Base-by-base conservation (phyloP, 2,888 invertebrate species). In the Trichogramma dendrolimi region DNA sequence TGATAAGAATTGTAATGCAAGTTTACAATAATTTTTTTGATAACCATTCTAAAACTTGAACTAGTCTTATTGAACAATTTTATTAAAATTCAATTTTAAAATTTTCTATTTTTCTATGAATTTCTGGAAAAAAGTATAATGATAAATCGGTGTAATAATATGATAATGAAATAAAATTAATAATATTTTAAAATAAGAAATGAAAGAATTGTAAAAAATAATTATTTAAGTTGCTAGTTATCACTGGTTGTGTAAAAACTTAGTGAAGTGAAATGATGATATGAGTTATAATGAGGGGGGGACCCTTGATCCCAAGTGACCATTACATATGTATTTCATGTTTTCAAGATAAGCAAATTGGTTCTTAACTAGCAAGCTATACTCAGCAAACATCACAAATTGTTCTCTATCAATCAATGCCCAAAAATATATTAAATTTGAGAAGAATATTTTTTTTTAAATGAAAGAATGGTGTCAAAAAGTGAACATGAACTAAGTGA, bases 271-370 rank as follows among this genome's bases (percentile, higher is more conserved):
- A 61, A 58, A 61, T 65, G 62, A 59, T 61, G 63, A 63, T 63
- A 65, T 63, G 61, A 63, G 61, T 63, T 55, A 63, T 56, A 65
- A 61, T 61, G 56, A 63, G 59, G 58, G 54, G 51, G 38, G 59
- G 55, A 61, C 54, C 48, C 53, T 64, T 63, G 67, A 67, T 65
- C 64, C 42, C 58, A 58, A 64, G 38, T 67, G 62, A 66, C 66
- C 64, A 40, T 47, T 49, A 55, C 64, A 49, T 64, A 58, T 64
- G 53, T 62, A 38, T 57, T 65, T 38, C 41, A 50, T 58, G 54
- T 55, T 41, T 47, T 55, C 38, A 58, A 63, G 66, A 63, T 64
- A 64, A 62, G 14, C 51, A 56, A 49, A 27, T 51, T 65, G 57
- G 41, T n/a, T 60, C 49, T 55, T 4, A 49, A 52, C 39, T 55